Conservation (phyloP, 2,113 vertebrate genomes). For the Helogale parvula region DNA sequence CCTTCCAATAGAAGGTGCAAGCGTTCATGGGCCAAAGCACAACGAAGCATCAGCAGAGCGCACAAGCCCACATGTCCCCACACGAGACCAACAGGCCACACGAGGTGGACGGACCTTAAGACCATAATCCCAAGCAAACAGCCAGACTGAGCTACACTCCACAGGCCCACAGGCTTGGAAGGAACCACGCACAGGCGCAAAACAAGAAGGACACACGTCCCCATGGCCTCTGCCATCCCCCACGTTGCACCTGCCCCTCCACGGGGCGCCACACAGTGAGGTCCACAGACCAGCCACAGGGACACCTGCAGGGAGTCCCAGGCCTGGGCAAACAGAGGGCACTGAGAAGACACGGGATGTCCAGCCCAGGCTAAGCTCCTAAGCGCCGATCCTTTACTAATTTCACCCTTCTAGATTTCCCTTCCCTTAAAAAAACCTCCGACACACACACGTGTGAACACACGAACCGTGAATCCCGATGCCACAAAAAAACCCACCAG, state of each 20-base stretch:
- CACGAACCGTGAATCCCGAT: background rate
- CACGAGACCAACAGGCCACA: background rate
- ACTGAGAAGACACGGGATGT: background rate
- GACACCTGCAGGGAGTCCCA: background rate
- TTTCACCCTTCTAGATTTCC: background rate
- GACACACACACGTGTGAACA: background rate
- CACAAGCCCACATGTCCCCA: background rate
- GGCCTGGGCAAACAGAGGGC: fast-evolving
- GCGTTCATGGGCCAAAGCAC: background rate
- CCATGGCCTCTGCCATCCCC: background rate
- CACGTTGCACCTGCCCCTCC: background rate
- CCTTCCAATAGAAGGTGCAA: background rate
- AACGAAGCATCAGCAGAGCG: background rate
- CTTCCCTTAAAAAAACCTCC: background rate
- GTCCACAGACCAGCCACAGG: fast-evolving
- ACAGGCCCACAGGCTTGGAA: background rate
- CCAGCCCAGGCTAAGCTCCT: fast-evolving
- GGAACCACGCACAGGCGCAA: background rate
- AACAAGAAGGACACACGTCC: background rate
- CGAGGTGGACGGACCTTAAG: fast-evolving
- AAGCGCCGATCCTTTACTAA: background rate
- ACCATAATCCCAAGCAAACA: background rate
- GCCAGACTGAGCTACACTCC: background rate
- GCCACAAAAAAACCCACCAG: background rate
- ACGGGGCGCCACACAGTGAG: fast-evolving